Evolutionary conservation across 1,140 invertebrate genomes (phyloP).

Genomic region (Microvelia longipes): DNA sequence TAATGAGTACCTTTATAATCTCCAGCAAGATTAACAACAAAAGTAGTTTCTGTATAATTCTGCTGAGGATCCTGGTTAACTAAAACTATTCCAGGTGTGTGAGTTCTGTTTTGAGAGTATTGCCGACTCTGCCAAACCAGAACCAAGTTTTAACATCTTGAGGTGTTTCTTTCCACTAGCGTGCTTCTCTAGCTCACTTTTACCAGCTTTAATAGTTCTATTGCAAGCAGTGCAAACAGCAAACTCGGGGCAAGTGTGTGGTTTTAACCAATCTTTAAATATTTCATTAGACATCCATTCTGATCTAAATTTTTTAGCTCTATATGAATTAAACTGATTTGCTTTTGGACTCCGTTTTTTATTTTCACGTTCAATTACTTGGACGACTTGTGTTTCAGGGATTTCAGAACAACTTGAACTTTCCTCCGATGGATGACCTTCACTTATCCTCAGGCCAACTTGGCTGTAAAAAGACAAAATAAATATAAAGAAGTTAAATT

Average conservation of each 20-base stretch:
- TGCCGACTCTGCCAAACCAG: too few relatives aligned
- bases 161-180: constrained; percentile 24
- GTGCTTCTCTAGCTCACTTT: constrained; percentile 27
- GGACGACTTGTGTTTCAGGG: background rate
- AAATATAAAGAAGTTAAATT: too few relatives aligned
- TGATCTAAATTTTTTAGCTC: background rate
- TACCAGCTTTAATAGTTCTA: constrained; percentile 24
- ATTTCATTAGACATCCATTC: constrained; percentile 22
- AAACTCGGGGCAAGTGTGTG: constrained; percentile 20
- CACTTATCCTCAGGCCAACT: background rate
- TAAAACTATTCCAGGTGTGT: background rate
- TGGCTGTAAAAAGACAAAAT: background rate
- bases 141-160: background rate
- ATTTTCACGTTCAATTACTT: background rate
- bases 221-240: constrained; percentile 24
- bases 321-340: background rate
- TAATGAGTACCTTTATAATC: background rate
- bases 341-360: background rate
- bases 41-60: background rate
- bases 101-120: too few relatives aligned
- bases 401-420: background rate
- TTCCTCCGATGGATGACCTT: background rate
- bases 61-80: background rate
- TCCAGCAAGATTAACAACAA: background rate
- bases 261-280: constrained; percentile 23